A percentile compares a stretch with the other conserved stretches of the same genome.
Conservation (phyloP, 2,888 invertebrate genomes). For the Yponomeuta plumbellus region DNA sequence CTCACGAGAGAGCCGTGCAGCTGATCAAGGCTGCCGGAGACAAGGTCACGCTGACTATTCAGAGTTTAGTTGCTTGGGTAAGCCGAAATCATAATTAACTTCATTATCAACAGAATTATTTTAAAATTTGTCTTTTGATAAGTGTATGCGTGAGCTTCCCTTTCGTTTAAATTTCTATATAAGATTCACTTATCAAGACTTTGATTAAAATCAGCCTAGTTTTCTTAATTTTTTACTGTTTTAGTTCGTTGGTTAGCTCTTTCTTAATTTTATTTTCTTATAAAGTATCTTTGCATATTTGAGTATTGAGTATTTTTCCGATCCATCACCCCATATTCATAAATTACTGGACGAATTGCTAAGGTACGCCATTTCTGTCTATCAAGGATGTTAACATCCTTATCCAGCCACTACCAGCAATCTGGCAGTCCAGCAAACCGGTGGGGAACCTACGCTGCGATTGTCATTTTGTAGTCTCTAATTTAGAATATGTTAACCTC, state of each 20-base stretch:
- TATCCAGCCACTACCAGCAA: not conserved
- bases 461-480: no score
- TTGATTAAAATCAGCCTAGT: not conserved
- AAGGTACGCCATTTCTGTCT: not conserved
- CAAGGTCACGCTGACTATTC: conserved; percentile 92
- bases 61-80: conserved; percentile 83
- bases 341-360: not conserved
- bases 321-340: no score
- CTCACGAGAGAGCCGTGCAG: conserved; percentile 95
- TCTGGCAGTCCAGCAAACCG: no score
- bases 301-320: no score
- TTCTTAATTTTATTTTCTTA: no score
- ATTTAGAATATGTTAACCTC: no score
- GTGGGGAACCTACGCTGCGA: no score
- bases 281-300: no score
- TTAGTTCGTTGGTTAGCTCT: no score
- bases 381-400: not conserved
- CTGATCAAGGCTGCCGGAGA: conserved; percentile 94
- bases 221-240: no score
- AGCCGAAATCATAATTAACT: conserved; percentile 37
- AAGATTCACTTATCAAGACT: not conserved
- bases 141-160: no score
- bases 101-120: not conserved
- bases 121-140: not conserved
- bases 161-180: not conserved